A percentile compares a stretch with the other conserved stretches of the same genome.
These are phyloP conservation scores for Neolamprologus brichardi DNA, from an alignment of 2,113 vertebrate species.

Conservation along the genomic window DNA sequence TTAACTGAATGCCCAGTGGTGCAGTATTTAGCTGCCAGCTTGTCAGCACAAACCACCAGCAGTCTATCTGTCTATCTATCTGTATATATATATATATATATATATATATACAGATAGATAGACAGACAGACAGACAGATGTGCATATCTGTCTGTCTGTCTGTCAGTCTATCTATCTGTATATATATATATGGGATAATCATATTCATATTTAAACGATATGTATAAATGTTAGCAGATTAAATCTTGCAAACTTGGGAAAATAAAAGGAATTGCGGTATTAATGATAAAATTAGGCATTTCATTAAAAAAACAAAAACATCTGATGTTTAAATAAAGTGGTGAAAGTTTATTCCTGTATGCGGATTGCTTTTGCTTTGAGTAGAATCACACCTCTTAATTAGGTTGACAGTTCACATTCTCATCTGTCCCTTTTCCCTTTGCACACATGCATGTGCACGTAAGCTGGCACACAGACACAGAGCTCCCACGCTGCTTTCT, in stretches of 20 bases:
- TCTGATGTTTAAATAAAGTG: not conserved
- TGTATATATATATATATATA: fast-evolving
- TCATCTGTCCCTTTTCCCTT: not conserved
- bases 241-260: not conserved
- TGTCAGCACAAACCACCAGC: not conserved
- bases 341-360: not conserved
- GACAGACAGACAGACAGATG: fast-evolving
- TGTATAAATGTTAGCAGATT: not conserved
- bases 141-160: fast-evolving
- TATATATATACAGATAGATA: too few species aligned
- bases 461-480: not conserved
- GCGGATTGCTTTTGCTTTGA: not conserved
- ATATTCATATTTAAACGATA: not conserved
- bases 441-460: not conserved
- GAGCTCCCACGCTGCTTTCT: not conserved
- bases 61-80: not conserved
- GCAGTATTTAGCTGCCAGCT: not conserved
- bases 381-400: not conserved
- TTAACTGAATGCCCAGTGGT: not conserved
- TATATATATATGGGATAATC: not conserved
- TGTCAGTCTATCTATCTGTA: fast-evolving
- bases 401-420: not conserved
- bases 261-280: not conserved
- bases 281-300: not conserved
- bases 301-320: not conserved